Evolutionary conservation across 2,113 vertebrate species (phyloP).

Genomic region (Lasiurus cinereus): DNA sequence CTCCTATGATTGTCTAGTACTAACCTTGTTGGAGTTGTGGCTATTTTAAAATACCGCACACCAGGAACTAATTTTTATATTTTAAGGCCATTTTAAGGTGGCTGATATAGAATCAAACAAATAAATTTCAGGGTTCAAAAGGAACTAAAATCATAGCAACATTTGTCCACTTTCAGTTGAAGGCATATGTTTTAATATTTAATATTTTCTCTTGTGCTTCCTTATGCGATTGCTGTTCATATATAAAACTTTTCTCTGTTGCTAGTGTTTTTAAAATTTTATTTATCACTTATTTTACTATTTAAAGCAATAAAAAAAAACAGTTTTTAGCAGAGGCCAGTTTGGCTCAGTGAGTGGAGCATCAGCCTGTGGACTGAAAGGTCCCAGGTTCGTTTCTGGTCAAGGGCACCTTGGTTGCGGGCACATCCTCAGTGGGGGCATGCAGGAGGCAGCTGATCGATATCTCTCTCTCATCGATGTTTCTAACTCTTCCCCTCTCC

Average conservation of each 20-base stretch:
- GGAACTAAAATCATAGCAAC: background rate
- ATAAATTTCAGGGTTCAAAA: background rate
- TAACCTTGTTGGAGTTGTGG: background rate
- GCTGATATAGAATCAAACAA: background rate
- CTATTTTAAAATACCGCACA: background rate
- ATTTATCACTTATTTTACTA: background rate
- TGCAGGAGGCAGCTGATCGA: too few relatives aligned
- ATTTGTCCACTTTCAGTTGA: conserved; percentile 4
- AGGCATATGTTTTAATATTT: background rate
- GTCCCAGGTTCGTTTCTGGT: too few relatives aligned
- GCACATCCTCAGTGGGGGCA: too few relatives aligned
- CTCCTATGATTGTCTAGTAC: background rate
- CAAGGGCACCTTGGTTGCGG: too few relatives aligned
- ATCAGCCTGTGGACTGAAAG: too few relatives aligned
- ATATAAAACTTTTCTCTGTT: background rate
- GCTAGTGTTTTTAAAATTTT: background rate
- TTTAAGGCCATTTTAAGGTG: background rate
- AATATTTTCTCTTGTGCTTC: background rate
- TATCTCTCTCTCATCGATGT: too few relatives aligned
- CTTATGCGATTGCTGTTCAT: background rate
- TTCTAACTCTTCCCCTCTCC: too few relatives aligned
- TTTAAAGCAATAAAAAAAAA: background rate
- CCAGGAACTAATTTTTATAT: background rate
- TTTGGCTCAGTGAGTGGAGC: too few relatives aligned
- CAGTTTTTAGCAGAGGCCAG: too few relatives aligned